Base-by-base conservation (phyloP, 2,113 vertebrate species). In the Ictalurus furcatus region DNA sequence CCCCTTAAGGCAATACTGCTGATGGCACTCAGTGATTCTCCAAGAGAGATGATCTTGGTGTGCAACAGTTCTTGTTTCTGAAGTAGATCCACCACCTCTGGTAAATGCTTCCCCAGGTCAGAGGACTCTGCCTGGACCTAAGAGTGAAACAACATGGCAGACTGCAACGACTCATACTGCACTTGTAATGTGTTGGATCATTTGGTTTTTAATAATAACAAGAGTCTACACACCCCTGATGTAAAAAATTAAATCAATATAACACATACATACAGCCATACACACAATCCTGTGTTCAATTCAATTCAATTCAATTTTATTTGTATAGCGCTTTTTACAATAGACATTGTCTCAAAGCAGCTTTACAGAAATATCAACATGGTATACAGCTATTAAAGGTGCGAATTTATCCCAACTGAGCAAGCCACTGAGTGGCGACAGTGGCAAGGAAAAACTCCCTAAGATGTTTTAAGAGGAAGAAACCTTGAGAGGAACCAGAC, bases 61-160 rank as follows among this genome's bases (percentile, higher is more conserved):
- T 97, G 96, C 90, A 97, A 74, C 61, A 99, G 94, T 73, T 96
- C 94, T 34, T 99, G 97, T 54, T 96, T 96, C 93, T 98, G 97
- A 9, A 98, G 95, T 84, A 98, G 93, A 88, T 96, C 95, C 52
- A 94, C 95, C 28, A 94, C 95, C 85, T 98, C 97, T 0, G 94
- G 91, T 59, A 97, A 94, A 90, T 97, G 96, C 86, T 96, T 97
- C 48, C 97, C 97, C 90, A 92, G 92, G 3, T 96, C 95, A 34
- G 93, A 93, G 12, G 96, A 96, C 67, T 85, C 94, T 87, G 95
- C 95, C 83, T 94, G 92, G 48, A 89, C 91, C 98, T 99, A 69
- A 82, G 8, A 37, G 16, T 28, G 37, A 61, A 88, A 76, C 16
- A 85, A 58, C 54, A 67, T 7, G 40, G 25, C 6, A 73, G 28